Evolutionary conservation across 1,140 invertebrate genomes (phyloP).

Genomic region (Papilio dardanus): DNA sequence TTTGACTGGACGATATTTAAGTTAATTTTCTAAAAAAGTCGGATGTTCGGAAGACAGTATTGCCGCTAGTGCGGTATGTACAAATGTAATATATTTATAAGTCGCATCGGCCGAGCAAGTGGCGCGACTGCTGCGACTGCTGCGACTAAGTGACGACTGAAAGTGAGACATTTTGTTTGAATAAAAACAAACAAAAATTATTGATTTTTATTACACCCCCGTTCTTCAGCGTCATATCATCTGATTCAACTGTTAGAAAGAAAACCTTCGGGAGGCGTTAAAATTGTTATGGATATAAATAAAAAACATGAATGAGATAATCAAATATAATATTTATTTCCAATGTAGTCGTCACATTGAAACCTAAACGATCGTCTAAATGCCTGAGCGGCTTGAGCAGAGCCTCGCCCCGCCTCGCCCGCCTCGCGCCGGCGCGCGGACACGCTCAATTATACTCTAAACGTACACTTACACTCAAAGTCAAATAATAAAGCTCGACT

Average conservation of each 20-base stretch:
- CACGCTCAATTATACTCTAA: not conserved
- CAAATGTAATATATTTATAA: conserved; percentile 12
- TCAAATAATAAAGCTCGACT: not conserved
- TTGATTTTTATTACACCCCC: not conserved
- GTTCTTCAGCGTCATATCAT: no score
- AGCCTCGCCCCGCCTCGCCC: no score
- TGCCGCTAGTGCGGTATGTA: not conserved
- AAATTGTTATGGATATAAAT: not conserved
- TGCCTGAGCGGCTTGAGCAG: conserved; percentile 6
- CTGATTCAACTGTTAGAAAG: not conserved
- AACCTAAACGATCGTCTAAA: conserved; percentile 16
- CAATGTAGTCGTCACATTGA: conserved; percentile 42
- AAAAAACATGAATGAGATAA: conserved; percentile 58
- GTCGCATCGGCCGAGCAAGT: not conserved
- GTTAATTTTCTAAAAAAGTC: not conserved
- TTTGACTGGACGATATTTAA: not conserved
- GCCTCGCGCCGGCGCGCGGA: not conserved
- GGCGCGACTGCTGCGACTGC: not conserved
- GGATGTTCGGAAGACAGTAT: not conserved
- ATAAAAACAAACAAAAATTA: not conserved
- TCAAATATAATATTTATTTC: conserved; percentile 66
- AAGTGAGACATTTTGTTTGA: conserved; percentile 22
- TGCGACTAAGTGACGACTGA: conserved; percentile 10
- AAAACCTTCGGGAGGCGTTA: not conserved
- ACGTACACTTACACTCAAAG: not conserved